Evolutionary conservation across 2,113 vertebrate genomes (phyloP).

Genomic region (Apistogramma diplotaenia): DNA sequence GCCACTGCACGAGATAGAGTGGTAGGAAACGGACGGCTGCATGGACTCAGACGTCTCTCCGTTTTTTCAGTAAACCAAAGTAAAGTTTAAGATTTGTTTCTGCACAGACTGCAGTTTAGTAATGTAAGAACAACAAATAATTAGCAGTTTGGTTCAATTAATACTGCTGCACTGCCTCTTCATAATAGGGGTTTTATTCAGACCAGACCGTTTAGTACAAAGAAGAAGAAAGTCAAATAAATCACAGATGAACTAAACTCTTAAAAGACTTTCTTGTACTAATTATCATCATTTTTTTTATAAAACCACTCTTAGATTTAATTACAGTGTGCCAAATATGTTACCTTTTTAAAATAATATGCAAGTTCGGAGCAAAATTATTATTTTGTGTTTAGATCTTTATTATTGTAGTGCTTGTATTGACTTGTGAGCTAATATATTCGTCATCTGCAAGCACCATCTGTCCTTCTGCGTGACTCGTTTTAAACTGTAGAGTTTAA

Average conservation of each 20-base stretch:
- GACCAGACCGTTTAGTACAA: not conserved
- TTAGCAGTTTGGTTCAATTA: not conserved
- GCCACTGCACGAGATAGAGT: no score
- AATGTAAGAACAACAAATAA: accelerated
- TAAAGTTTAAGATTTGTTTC: not conserved
- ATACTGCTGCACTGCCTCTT: not conserved
- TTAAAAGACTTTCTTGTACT: not conserved
- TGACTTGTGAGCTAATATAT: not conserved
- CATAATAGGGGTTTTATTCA: no score
- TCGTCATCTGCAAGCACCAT: constrained; percentile 11
- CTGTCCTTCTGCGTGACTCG: constrained; percentile 17
- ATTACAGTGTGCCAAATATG: not conserved
- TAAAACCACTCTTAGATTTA: not conserved
- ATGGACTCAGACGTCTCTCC: not conserved
- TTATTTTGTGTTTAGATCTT: not conserved
- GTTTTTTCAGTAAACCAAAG: not conserved
- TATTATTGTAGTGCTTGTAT: not conserved
- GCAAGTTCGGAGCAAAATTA: not conserved
- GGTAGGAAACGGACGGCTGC: not conserved
- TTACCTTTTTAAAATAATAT: not conserved
- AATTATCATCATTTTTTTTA: not conserved
- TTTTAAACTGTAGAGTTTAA: constrained; percentile 32
- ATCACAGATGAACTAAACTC: not conserved
- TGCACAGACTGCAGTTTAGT: not conserved
- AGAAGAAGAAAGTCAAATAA: not conserved